Evolutionary conservation across 2,888 invertebrate species (phyloP).

Genomic region (Mechanitis messenoides): DNA sequence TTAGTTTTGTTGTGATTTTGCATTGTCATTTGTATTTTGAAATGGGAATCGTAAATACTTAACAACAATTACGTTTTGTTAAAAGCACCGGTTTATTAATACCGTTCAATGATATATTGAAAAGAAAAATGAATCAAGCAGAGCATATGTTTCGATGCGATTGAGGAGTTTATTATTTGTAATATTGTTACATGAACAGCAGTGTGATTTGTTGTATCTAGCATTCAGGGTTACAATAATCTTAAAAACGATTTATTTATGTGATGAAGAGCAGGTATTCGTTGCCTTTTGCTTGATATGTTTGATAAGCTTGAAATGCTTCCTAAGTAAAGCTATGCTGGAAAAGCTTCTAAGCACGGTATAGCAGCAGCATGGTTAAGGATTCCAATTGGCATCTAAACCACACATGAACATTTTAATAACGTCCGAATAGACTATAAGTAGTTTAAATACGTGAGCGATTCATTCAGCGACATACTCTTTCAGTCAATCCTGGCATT

Average conservation of each 20-base stretch:
- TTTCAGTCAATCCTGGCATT: too few relatives aligned
- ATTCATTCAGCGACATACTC: too few relatives aligned
- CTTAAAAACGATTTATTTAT: neutral
- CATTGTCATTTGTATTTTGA: constrained; percentile 35
- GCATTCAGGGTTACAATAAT: neutral
- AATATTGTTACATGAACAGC: constrained; percentile 14
- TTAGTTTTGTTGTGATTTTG: constrained; percentile 59
- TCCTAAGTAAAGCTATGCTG: too few relatives aligned
- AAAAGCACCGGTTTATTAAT: constrained; percentile 11
- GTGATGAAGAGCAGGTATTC: neutral
- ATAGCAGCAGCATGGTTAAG: too few relatives aligned
- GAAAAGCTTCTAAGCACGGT: too few relatives aligned
- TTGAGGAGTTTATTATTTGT: constrained; percentile 10
- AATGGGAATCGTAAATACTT: constrained; percentile 17
- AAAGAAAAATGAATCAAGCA: constrained; percentile 13
- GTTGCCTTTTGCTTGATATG: neutral
- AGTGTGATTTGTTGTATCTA: neutral
- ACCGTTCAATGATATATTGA: constrained; percentile 16
- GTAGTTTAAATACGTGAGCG: too few relatives aligned
- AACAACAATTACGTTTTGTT: constrained; percentile 24
- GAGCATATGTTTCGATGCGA: constrained; percentile 4
- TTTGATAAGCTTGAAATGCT: too few relatives aligned
- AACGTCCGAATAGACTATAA: too few relatives aligned
- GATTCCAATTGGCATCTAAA: too few relatives aligned
- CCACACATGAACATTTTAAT: too few relatives aligned